Evolutionary conservation across 1,140 invertebrate species (phyloP).

Genomic region (Macrotrachela quadricornifera): DNA sequence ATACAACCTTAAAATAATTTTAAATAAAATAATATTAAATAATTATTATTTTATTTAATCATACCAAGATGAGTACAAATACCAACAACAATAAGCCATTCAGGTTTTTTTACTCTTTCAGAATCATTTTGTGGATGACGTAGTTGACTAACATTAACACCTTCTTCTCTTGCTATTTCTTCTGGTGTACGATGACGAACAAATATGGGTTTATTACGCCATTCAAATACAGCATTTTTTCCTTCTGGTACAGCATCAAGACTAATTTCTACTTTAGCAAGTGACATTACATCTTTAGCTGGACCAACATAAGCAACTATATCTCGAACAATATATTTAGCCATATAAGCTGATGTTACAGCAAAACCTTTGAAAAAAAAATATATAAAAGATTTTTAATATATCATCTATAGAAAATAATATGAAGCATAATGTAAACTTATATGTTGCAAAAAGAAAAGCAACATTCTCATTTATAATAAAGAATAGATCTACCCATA

Average conservation of each 20-base stretch:
- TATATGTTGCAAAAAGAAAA: too few relatives aligned
- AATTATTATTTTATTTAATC: conserved; percentile 17
- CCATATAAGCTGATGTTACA: conserved; percentile 46
- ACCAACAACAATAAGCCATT: conserved; percentile 79
- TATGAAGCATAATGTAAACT: too few relatives aligned
- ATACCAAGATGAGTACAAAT: conserved; percentile 93
- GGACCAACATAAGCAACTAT: conserved; percentile 56
- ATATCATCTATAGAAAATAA: too few relatives aligned
- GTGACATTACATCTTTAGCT: conserved; percentile 68
- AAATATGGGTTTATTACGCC: conserved; percentile 92
- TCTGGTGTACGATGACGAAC: conserved; percentile 59
- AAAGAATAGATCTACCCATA: too few relatives aligned
- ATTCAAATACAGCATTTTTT: conserved; percentile 64
- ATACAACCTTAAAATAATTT: conserved; percentile 18
- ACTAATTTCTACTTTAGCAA: conserved; percentile 86
- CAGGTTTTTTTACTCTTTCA: conserved; percentile 48
- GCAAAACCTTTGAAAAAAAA: conserved; percentile 35
- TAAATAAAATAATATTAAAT: background rate
- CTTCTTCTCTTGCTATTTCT: conserved; percentile 54
- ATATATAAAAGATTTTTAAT: background rate
- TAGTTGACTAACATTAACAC: conserved; percentile 47
- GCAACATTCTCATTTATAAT: too few relatives aligned
- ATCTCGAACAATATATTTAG: conserved; percentile 51
- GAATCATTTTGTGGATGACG: conserved; percentile 67
- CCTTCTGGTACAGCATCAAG: conserved; percentile 47